phyloP scores from a whole-genome alignment of 2,888 invertebrate genomes.

The Pocota personata region DNA sequence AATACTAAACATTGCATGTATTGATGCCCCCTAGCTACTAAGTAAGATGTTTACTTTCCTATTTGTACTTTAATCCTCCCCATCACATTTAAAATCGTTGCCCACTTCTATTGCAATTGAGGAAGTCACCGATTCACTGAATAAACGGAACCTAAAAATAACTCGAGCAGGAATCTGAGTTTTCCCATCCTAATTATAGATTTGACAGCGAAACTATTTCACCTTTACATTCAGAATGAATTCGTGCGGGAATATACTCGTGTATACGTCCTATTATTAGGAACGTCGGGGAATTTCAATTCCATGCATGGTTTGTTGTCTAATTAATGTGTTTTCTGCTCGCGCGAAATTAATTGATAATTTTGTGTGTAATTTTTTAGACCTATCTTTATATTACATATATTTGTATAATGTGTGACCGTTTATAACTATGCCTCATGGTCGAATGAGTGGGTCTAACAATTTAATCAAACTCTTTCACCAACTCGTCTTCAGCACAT shows the following conservation, averaged over 20 bases:
- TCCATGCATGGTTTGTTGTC: conserved; percentile 3
- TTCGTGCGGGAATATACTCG: conserved; percentile 32
- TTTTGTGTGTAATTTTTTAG: background rate
- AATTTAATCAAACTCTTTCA: conserved; percentile 3
- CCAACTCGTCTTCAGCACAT: too few species aligned
- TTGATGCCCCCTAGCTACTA: too few species aligned
- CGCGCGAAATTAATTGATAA: background rate
- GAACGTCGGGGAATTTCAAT: conserved; percentile 50
- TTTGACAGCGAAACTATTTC: conserved; percentile 53
- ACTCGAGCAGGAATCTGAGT: background rate
- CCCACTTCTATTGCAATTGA: conserved; percentile 8
- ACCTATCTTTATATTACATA: background rate
- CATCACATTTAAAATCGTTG: background rate
- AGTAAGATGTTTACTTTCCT: background rate
- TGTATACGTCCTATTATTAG: conserved; percentile 51
- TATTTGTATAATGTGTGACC: too few species aligned
- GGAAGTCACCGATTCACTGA: conserved; percentile 38
- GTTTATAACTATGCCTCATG: too few species aligned
- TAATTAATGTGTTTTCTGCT: conserved; percentile 11
- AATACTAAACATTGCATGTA: too few species aligned
- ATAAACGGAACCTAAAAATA: background rate
- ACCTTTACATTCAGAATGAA: conserved; percentile 67
- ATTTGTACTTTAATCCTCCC: background rate
- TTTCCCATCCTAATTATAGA: conserved; percentile 29
- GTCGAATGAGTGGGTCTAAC: background rate